Evolutionary conservation across 2,113 vertebrate species (phyloP).

Genomic region (Sapayoa aenigma): DNA sequence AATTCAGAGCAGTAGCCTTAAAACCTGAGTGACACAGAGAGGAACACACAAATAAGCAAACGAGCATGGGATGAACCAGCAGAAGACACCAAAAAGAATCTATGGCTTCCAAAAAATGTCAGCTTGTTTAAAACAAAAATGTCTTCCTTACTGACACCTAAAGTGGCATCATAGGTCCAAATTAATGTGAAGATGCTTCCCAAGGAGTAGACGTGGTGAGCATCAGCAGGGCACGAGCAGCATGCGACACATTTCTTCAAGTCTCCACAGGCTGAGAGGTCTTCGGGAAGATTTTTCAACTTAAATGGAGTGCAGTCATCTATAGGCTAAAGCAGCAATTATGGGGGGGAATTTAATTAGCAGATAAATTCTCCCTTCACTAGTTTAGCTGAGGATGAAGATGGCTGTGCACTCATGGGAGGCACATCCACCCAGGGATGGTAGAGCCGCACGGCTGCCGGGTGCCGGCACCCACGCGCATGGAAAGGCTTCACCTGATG

Average conservation of each 20-base stretch:
- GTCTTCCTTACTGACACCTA: background rate
- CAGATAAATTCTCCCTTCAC: constrained; percentile 53
- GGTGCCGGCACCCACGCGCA: fast-evolving
- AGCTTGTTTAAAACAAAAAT: background rate
- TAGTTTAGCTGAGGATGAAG: constrained; percentile 49
- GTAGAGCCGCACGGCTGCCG: background rate
- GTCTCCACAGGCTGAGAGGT: constrained; percentile 31
- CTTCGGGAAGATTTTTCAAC: constrained; percentile 67
- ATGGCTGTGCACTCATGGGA: background rate
- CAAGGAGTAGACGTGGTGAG: background rate
- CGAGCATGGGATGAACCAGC: background rate
- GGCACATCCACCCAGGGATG: background rate
- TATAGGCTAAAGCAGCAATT: constrained; percentile 69
- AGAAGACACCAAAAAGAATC: background rate
- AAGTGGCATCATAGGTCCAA: background rate
- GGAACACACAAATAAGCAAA: background rate
- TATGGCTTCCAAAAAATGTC: background rate
- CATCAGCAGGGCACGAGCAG: background rate
- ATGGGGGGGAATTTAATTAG: constrained; percentile 64
- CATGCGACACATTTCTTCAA: background rate
- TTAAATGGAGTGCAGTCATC: constrained; percentile 71
- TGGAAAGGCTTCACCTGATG: background rate
- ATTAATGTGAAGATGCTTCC: background rate
- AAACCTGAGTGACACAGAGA: background rate
- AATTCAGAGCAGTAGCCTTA: background rate